A percentile compares a stretch with the other conserved stretches of the same genome.
These are phyloP conservation scores for Mythimna ferrago DNA, from an alignment of 2,888 invertebrate genomes.

Conservation along the genomic window DNA sequence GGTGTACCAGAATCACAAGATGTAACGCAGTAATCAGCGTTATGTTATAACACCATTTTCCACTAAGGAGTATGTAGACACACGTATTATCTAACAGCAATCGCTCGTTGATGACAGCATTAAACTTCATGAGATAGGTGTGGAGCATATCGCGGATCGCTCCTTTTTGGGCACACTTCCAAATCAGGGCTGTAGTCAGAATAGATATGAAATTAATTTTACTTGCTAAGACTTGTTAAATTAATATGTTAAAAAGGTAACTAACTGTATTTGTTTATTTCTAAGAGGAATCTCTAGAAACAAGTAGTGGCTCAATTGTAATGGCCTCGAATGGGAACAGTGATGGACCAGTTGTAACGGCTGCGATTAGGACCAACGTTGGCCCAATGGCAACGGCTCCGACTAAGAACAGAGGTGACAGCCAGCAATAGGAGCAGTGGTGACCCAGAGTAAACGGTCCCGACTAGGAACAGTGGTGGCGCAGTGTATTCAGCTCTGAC, in stretches of 20 bases:
- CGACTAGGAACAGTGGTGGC: too few species aligned
- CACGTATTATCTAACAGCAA: conserved; percentile 12
- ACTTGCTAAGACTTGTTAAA: conserved; percentile 3
- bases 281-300: too few species aligned
- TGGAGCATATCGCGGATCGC: conserved; percentile 32
- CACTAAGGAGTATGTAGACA: conserved; percentile 10
- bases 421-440: too few species aligned
- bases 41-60: conserved; percentile 7
- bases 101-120: conserved; percentile 31
- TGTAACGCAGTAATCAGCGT: not conserved
- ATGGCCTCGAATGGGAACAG: too few species aligned
- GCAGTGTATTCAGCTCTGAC: too few species aligned
- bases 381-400: too few species aligned
- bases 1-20: not conserved
- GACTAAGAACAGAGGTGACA: too few species aligned
- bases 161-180: conserved; percentile 42
- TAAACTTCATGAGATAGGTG: conserved; percentile 47
- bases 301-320: too few species aligned
- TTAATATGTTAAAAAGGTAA: not conserved
- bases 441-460: too few species aligned
- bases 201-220: conserved; percentile 42
- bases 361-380: too few species aligned
- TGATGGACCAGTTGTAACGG: too few species aligned
- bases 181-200: conserved; percentile 22
- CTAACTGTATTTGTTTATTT: too few species aligned